Conservation (phyloP, 2,797 vertebrate genomes). For the Pantherophis vulpinus region DNA sequence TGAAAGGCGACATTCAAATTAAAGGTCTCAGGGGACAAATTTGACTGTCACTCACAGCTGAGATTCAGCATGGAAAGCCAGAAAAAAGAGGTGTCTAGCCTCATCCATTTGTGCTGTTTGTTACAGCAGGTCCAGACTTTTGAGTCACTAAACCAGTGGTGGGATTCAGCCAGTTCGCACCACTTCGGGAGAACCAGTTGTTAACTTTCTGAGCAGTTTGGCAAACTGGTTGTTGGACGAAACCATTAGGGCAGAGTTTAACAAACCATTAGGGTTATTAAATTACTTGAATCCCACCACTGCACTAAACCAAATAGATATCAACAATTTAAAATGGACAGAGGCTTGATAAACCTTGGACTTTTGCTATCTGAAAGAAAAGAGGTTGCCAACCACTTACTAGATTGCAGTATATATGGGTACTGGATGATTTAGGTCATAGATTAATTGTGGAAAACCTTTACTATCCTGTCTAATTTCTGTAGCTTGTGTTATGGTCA, state of each 20-base stretch:
- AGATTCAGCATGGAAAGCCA: not conserved
- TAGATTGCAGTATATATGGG: not conserved
- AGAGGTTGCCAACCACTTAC: not conserved
- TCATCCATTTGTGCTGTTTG: not conserved
- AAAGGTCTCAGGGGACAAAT: not conserved
- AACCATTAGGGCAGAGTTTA: no score
- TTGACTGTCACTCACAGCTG: not conserved
- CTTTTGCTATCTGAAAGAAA: not conserved
- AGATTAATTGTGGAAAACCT: not conserved
- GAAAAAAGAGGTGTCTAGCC: not conserved
- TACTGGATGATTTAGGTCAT: not conserved
- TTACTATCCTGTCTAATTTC: not conserved
- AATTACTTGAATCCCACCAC: no score
- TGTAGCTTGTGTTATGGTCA: not conserved
- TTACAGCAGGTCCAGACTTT: not conserved
- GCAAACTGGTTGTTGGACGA: no score
- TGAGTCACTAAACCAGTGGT: not conserved
- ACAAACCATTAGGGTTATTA: no score
- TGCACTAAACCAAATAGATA: not conserved
- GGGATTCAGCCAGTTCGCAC: no score
- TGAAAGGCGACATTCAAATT: not conserved
- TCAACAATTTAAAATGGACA: not conserved
- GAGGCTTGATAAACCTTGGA: not conserved
- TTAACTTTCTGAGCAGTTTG: no score
- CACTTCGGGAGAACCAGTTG: no score